These are phyloP conservation scores for Euphydryas editha DNA, from an alignment of 2,888 invertebrate genomes.

Conservation along the genomic window DNA sequence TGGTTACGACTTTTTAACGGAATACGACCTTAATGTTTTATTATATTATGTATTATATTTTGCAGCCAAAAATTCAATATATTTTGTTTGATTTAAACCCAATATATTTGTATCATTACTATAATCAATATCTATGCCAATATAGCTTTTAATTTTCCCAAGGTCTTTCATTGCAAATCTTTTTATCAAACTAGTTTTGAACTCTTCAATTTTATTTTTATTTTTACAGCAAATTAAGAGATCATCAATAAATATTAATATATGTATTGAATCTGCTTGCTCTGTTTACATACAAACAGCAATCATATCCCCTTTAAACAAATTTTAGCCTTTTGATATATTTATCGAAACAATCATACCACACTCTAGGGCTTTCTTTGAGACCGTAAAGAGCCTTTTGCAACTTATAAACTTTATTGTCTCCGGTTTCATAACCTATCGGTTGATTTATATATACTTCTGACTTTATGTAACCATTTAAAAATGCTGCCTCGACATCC, in stretches of 20 bases:
- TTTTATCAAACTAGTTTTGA: slow-evolving; percentile 44
- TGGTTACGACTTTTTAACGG: no score
- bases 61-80: slow-evolving; percentile 34
- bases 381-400: slow-evolving; percentile 48
- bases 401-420: slow-evolving; percentile 51
- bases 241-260: slow-evolving; percentile 16
- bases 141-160: slow-evolving; percentile 50
- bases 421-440: slow-evolving; percentile 46
- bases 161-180: slow-evolving; percentile 50
- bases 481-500: slow-evolving; percentile 50
- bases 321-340: slow-evolving; percentile 36
- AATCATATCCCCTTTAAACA: slow-evolving; percentile 41
- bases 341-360: slow-evolving; percentile 41
- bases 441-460: slow-evolving; percentile 51
- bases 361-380: slow-evolving; percentile 30
- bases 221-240: slow-evolving; percentile 12
- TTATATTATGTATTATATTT: slow-evolving; percentile 27
- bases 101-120: slow-evolving; percentile 38
- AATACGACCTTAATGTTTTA: no score
- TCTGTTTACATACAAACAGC: slow-evolving; percentile 32
- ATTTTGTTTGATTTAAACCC: slow-evolving; percentile 33
- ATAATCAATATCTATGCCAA: slow-evolving; percentile 54
- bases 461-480: slow-evolving; percentile 45
- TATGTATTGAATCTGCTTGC: not conserved
- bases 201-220: slow-evolving; percentile 19